Evolutionary conservation across 1,140 invertebrate species (phyloP).

Genomic region (Hormaphis cornu): DNA sequence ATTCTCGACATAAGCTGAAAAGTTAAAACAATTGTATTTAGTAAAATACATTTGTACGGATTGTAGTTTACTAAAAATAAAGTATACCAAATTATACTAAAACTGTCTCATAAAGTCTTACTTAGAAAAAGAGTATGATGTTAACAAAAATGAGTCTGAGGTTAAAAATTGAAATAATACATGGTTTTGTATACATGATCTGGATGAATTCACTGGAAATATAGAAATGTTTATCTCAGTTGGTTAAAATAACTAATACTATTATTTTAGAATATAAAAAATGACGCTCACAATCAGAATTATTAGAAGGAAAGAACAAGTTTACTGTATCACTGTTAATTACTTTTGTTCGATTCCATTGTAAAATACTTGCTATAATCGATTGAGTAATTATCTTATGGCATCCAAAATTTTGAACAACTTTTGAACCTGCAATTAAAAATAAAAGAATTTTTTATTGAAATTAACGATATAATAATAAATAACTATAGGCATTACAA

Average conservation of each 20-base stretch:
- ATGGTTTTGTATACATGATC: not conserved
- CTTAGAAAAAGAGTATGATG: not conserved
- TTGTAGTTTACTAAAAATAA: too few relatives aligned
- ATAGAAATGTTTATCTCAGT: too few relatives aligned
- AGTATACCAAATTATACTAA: not conserved
- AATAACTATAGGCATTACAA: not conserved
- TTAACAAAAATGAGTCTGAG: not conserved
- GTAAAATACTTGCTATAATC: not conserved
- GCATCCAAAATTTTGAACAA: conserved; percentile 7
- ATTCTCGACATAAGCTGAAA: conserved; percentile 10
- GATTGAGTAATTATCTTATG: conserved; percentile 25
- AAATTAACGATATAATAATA: not conserved
- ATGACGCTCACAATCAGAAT: not conserved
- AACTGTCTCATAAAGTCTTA: not conserved
- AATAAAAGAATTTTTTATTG: not conserved
- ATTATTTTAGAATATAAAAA: not conserved
- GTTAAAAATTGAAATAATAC: not conserved
- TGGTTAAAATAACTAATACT: not conserved
- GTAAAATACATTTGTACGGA: not conserved
- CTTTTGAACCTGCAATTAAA: not conserved
- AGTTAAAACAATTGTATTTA: not conserved
- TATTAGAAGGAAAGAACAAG: not conserved
- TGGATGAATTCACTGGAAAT: not conserved
- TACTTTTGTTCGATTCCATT: conserved; percentile 10
- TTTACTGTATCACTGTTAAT: not conserved